Percentiles rank a stretch among this genome's conserved stretches.
These are phyloP conservation scores for Pachliopta kotzebuea DNA, from an alignment of 2,888 invertebrate species.

Conservation along the genomic window DNA sequence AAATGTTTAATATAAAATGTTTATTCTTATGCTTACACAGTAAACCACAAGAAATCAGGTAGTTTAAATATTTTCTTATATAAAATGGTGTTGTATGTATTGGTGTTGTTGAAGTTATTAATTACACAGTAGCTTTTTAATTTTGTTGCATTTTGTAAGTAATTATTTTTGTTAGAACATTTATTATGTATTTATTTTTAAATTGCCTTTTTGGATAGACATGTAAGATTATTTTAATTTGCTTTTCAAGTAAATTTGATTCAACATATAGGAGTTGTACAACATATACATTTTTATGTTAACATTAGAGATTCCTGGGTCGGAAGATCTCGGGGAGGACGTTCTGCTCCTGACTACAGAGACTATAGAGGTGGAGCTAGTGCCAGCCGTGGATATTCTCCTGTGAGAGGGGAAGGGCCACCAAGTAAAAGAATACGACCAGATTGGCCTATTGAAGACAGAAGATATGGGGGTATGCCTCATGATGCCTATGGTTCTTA, in stretches of 20 bases:
- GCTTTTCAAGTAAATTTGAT: background rate
- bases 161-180: background rate
- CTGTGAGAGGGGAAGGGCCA: slow-evolving; percentile 88
- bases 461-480: slow-evolving; percentile 75
- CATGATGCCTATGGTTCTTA: slow-evolving; percentile 78
- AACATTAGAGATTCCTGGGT: slow-evolving; percentile 32
- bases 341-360: slow-evolving; percentile 88
- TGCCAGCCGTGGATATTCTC: slow-evolving; percentile 87
- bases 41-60: slow-evolving; percentile 26
- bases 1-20: slow-evolving; percentile 15
- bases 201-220: background rate
- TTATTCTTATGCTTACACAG: slow-evolving; percentile 21
- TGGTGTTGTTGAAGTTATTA: background rate
- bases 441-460: slow-evolving; percentile 83
- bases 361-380: slow-evolving; percentile 87
- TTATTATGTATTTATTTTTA: background rate
- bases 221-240: background rate
- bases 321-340: slow-evolving; percentile 79
- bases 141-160: background rate
- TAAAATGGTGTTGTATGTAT: slow-evolving; percentile 2
- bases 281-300: slow-evolving; percentile 1
- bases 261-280: background rate
- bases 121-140: background rate
- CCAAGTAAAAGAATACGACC: slow-evolving; percentile 88
- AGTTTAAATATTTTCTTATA: slow-evolving; percentile 10